A percentile compares a stretch with the other conserved stretches of the same genome.
phyloP scores from a whole-genome alignment of 1,140 invertebrate genomes.

The Aleiodes sp. region DNA sequence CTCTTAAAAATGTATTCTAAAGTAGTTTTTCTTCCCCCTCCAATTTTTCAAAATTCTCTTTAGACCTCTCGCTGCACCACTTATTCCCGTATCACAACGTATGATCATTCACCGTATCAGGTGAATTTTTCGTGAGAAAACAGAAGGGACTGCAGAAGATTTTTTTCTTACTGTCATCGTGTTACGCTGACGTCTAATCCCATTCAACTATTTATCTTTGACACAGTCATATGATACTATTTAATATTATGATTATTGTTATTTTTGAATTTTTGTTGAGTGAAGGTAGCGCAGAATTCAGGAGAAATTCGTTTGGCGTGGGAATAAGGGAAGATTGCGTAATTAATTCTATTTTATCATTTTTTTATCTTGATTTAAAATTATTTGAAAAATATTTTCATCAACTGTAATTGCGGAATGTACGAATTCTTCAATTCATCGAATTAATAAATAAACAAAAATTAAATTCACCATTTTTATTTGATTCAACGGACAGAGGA shows the following conservation, averaged over 20 bases:
- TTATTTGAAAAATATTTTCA: too few relatives aligned
- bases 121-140: conserved; percentile 66
- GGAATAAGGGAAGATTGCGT: too few relatives aligned
- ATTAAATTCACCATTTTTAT: too few relatives aligned
- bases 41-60: not conserved
- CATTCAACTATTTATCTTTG: conserved; percentile 18
- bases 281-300: too few relatives aligned
- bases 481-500: not conserved
- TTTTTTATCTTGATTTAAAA: too few relatives aligned
- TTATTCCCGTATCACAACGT: not conserved
- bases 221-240: not conserved
- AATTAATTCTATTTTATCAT: too few relatives aligned
- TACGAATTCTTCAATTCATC: too few relatives aligned
- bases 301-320: too few relatives aligned
- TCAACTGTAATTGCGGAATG: too few relatives aligned
- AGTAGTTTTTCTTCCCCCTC: not conserved
- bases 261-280: too few relatives aligned
- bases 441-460: too few relatives aligned
- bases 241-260: not conserved
- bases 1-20: not conserved
- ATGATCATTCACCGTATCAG: conserved; percentile 45
- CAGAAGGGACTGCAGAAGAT: conserved; percentile 11
- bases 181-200: conserved; percentile 54
- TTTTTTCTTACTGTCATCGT: conserved; percentile 43
- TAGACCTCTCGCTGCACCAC: not conserved